phyloP scores from a whole-genome alignment of 1,140 invertebrate species.

The Mamestra configurata region DNA sequence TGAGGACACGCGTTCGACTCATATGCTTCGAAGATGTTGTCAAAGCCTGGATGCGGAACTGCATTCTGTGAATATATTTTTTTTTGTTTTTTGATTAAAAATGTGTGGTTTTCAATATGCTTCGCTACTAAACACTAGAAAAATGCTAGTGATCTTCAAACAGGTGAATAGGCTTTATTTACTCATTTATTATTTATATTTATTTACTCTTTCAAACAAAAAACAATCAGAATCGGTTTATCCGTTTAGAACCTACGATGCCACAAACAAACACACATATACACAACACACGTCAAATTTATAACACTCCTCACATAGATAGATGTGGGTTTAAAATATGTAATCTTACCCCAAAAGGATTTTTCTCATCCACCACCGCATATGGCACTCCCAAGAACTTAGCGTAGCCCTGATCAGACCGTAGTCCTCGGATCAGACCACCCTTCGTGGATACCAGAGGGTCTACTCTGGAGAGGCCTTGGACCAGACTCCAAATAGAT shows the following conservation, averaged over 20 bases:
- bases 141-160: no score
- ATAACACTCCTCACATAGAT: no score
- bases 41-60: constrained; percentile 17
- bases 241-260: no score
- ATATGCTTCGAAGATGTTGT: constrained; percentile 24
- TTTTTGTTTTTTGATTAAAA: not conserved
- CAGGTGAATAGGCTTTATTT: no score
- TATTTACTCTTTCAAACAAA: no score
- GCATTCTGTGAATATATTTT: constrained; percentile 14
- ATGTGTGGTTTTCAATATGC: not conserved
- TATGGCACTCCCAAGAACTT: constrained; percentile 22
- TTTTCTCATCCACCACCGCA: not conserved
- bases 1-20: constrained; percentile 36
- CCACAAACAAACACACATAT: no score
- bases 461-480: not conserved
- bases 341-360: constrained; percentile 20
- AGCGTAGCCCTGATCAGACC: not conserved
- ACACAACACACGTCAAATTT: no score
- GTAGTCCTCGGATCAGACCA: not conserved
- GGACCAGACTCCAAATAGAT: not conserved
- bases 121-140: no score
- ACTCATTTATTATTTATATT: no score
- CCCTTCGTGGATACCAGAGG: constrained; percentile 2
- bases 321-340: not conserved
- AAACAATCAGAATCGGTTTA: no score